A percentile compares a stretch with the other conserved stretches of the same genome.
Evolutionary conservation across 2,113 vertebrate species (phyloP).

Genomic region (Nothobranchius furzeri): DNA sequence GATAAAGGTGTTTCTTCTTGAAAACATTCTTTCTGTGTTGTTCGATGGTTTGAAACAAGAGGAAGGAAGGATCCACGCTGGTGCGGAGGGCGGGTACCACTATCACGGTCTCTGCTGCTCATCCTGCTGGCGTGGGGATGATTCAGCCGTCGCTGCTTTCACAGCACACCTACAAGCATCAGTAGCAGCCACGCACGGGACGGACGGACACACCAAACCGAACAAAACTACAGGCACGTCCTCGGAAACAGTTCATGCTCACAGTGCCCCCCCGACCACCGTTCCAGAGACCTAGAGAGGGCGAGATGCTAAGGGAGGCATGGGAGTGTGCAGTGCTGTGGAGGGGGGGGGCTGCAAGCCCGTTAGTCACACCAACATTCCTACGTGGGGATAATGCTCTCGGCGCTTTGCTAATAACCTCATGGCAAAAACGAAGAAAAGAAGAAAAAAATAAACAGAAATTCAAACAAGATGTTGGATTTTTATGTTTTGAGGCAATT

Average conservation of each 20-base stretch:
- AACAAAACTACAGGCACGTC: constrained; percentile 45
- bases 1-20: constrained; percentile 69
- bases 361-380: constrained; percentile 25
- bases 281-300: not conserved
- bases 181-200: constrained; percentile 75
- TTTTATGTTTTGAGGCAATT: constrained; percentile 65
- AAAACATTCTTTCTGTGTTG: constrained; percentile 81
- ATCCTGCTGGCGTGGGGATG: constrained; percentile 21
- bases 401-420: constrained; percentile 1
- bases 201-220: constrained; percentile 43
- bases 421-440: constrained; percentile 16
- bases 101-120: constrained; percentile 28
- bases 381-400: constrained; percentile 18
- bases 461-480: constrained; percentile 52
- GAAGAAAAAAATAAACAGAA: constrained; percentile 31
- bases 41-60: constrained; percentile 82
- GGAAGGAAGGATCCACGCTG: constrained; percentile 67
- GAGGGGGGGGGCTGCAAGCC: constrained; percentile 14
- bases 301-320: constrained; percentile 16
- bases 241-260: constrained; percentile 40
- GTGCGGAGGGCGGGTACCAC: constrained; percentile 45
- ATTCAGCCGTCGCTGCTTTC: constrained; percentile 38
- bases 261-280: constrained; percentile 54
- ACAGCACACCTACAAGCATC: constrained; percentile 76
- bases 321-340: constrained; percentile 45